Evolutionary conservation across 2,888 invertebrate species (phyloP), one percentile per base, ranked within the genome.

Genomic region (Pteria penguin): DNA sequence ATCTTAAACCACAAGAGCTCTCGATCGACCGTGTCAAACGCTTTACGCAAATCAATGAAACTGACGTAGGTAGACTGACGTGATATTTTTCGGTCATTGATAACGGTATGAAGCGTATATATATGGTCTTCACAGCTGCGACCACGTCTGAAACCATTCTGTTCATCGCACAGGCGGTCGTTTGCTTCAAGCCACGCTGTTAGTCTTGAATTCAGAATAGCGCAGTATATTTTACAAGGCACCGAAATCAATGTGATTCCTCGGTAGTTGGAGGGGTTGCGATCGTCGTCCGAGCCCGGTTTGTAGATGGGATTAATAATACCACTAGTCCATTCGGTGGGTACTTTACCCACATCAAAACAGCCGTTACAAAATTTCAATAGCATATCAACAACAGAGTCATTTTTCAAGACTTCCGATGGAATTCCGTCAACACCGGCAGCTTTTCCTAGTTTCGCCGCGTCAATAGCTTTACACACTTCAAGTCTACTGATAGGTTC

Each of bases 291-390:
- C 1, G 29, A 24, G 0, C 36, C 52, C 22, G 29, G 31, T 57
- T 75, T 75, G 27, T 22, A 36, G 26, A 76, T 76, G 1, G 68
- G 72, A 36, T 67, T 66, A 18, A 76, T 72, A 29, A 72, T 67
- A 14, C 61, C 54, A 18, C 24, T 66, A 4, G 31, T 61, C 71
- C 66, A 76, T 29, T 63, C 26, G 18, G 4, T 52, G 14, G 72
- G 68, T 4, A 72, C 55, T 31, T 36, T 33, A 22, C 45, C 68
- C 2, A 31, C 5, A 2, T 60, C 26, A 52, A 71, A 75, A 60
- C 75, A 75, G 8, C 57, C 57, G 8, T 32, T 65, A 45, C 45
- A 45, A 14, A 45, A 14, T 45, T 45, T 45, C 45, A 18, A 14
- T 18, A 45, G 18, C 45, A 45, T 45, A 14, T 66, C 55, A 8